Evolutionary conservation across 2,888 invertebrate genomes (phyloP), one percentile per base, ranked within the genome.

Genomic region (Sinodicranocentrus sp.): DNA sequence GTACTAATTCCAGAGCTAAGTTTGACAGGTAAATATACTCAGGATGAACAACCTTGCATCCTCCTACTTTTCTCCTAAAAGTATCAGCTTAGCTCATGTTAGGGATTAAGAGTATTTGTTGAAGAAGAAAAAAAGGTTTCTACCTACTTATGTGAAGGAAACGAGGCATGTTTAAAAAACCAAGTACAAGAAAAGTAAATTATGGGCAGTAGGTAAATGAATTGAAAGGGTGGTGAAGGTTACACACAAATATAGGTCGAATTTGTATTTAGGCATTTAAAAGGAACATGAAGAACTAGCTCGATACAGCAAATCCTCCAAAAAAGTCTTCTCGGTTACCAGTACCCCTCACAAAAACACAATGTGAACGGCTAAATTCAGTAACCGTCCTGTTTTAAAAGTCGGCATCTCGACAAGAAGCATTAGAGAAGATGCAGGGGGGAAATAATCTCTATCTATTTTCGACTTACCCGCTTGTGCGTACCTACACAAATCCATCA

Each of bases 141-240:
- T 33, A 33, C 10, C 33, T 10, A 6, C 10, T 6, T 10, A 10
- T 48, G n/a, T 10, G 48, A 48, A 48, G 48, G 48, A 48, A 48
- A 48, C n/a, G 15, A n/a, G 2, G n/a, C 48, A 48, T 48, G 48
- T 48, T 48, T 10, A 48, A 48, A 48, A 48, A 48, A 48, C 48
- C 15, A 48, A n/a, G n/a, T 10, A 48, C 48, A 48, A 48, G 48
- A 48, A 48, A 48, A 48, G 48, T 33, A 48, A 48, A n/a, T 10
- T 48, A 48, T 48, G 48, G 10, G n/a, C n/a, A 48, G 15, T 15
- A n/a, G 39, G 39, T 39, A 48, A 48, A 48, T 10, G 48, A 10
- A n/a, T 15, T 48, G 13, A 15, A 10, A 48, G 6, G 48, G 48
- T 48, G 48, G n/a, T n/a, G 48, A 48, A n/a, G 48, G 48, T n/a